Evolutionary conservation across 2,888 invertebrate species (phyloP).

Genomic region (Leucophenga montana): DNA sequence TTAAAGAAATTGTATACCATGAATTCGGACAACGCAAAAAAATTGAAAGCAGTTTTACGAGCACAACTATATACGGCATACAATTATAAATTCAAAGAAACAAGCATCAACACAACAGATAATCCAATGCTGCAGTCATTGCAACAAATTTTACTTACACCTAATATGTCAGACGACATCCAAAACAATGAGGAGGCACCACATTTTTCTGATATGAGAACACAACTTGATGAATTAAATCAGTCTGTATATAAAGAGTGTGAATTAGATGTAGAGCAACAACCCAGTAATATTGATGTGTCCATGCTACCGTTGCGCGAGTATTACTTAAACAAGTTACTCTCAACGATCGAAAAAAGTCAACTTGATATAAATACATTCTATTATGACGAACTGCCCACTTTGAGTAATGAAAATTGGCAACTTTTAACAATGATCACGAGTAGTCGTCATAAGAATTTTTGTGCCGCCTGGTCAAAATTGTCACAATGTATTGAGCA

Average conservation of each 20-base stretch:
- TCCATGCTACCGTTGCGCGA: slow-evolving; percentile 55
- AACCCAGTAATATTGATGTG: slow-evolving; percentile 45
- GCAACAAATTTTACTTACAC: slow-evolving; percentile 36
- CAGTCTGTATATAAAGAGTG: slow-evolving; percentile 29
- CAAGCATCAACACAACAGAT: background rate
- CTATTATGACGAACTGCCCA: slow-evolving; percentile 57
- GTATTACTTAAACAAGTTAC: slow-evolving; percentile 58
- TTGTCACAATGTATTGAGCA: slow-evolving; percentile 36
- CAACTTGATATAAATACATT: slow-evolving; percentile 49
- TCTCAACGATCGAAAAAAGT: background rate
- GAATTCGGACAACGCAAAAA: slow-evolving; percentile 54
- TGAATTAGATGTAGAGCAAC: slow-evolving; percentile 1
- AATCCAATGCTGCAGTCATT: slow-evolving; percentile 30
- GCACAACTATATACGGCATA: background rate
- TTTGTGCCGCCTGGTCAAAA: slow-evolving; percentile 45
- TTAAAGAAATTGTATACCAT: slow-evolving; percentile 56
- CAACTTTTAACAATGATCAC: slow-evolving; percentile 54
- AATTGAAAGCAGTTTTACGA: slow-evolving; percentile 47
- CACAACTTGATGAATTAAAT: slow-evolving; percentile 34
- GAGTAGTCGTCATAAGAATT: slow-evolving; percentile 45
- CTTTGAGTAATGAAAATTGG: slow-evolving; percentile 53
- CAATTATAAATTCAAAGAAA: slow-evolving; percentile 37
- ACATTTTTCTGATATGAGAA: slow-evolving; percentile 22
- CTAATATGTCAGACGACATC: slow-evolving; percentile 24
- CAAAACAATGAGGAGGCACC: background rate